A percentile compares a stretch with the other conserved stretches of the same genome.
Conservation (phyloP, 1,140 invertebrate species). For the Temnothorax curvispinosus region DNA sequence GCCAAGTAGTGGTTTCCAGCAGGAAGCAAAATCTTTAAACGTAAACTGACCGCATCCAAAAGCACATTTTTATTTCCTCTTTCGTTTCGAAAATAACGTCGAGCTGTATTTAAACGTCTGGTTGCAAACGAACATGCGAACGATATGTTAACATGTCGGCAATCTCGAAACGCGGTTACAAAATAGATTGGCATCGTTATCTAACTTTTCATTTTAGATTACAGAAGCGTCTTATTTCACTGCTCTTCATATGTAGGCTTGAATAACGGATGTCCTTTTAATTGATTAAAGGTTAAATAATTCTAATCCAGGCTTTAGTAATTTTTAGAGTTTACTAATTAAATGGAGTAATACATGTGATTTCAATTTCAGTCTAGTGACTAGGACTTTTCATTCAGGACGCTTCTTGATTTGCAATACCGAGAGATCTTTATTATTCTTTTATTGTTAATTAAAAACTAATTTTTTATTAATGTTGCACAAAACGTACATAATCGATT, state of each 20-base stretch:
- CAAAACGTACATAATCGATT: neutral
- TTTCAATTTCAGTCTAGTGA: constrained; percentile 69
- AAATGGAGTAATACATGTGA: neutral
- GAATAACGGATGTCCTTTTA: neutral
- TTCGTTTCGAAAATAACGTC: neutral
- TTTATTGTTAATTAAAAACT: neutral
- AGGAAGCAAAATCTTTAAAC: neutral
- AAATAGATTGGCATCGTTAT: constrained; percentile 11
- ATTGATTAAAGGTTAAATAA: neutral
- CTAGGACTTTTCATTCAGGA: constrained; percentile 70
- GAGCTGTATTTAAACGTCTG: neutral
- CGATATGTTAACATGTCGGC: neutral
- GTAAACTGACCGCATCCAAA: neutral
- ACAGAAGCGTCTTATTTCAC: neutral
- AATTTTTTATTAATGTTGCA: neutral
- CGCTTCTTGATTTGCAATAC: constrained; percentile 65
- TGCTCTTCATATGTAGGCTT: too few relatives aligned
- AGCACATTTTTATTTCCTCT: neutral
- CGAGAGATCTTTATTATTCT: neutral
- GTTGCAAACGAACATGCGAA: neutral
- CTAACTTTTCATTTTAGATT: constrained; percentile 4
- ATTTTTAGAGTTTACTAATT: neutral
- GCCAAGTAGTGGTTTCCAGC: neutral
- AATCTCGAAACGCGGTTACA: neutral
- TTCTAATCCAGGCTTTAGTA: neutral